phyloP scores from a whole-genome alignment of 2,797 vertebrate species.

The Brachyrhaphis roseni region DNA sequence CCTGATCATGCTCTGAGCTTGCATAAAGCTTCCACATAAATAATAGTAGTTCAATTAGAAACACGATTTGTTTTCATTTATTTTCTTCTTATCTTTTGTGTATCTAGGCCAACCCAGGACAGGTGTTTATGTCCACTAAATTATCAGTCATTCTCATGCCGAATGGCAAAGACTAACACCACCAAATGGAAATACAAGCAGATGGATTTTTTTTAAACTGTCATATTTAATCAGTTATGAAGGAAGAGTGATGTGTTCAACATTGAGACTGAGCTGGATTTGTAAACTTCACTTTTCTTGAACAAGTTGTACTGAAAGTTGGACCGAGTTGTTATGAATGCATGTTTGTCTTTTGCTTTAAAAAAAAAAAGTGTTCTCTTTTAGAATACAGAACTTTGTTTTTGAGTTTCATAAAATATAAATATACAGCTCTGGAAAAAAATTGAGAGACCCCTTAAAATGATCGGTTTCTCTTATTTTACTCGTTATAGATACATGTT shows the following conservation, averaged over 20 bases:
- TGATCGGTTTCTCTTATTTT: too few species aligned
- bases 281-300: not conserved
- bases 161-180: not conserved
- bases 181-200: not conserved
- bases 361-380: not conserved
- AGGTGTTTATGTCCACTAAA: not conserved
- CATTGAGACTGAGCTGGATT: not conserved
- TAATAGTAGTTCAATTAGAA: not conserved
- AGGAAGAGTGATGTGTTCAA: constrained; percentile 7
- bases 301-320: constrained; percentile 13
- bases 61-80: not conserved
- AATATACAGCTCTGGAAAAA: not conserved
- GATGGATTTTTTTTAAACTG: not conserved
- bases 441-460: too few species aligned
- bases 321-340: not conserved
- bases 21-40: not conserved
- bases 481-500: too few species aligned
- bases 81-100: constrained; percentile 1
- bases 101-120: not conserved
- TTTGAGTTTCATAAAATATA: not conserved
- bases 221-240: not conserved
- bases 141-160: not conserved
- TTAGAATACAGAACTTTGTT: not conserved
- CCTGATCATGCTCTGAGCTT: not conserved
- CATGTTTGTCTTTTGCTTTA: not conserved